Base-by-base conservation (phyloP, 2,113 vertebrate genomes). In the Pandion haliaetus region DNA sequence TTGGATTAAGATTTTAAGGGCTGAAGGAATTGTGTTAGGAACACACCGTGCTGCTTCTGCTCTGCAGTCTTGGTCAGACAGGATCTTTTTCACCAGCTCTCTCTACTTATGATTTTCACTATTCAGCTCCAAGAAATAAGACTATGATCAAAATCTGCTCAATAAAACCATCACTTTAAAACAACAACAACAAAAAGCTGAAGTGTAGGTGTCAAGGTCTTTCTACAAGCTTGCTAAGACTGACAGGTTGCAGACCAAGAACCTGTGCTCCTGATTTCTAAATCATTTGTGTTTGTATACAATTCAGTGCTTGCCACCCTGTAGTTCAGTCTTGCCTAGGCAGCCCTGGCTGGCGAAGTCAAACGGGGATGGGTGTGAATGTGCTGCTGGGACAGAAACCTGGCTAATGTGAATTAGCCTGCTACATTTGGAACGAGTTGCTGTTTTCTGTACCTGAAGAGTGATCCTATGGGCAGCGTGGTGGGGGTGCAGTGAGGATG, bases 401-500 rank as follows among this genome's bases (percentile, higher is more conserved):
- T 4, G 2, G 44, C 45, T 17, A 2, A 4, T 5, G 4, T 2
- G 23, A 24, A 3, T 17, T 13, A 28, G 5, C 20, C 24, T 10
- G 34, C 47, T 9, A 1, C 8, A 0, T 2, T 14, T 10, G 21
- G 61, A 34, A 23, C 2, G 26, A 16, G 11, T 5, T 17, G 45
- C 32, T 52, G 66, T 50, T 66, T 14, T 14, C 28, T 25, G 19
- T 2, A 12, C 62, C 38, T 34, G 54, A 9, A 9, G 23, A 45
- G 55, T 26, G 40, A n/a, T 52, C 38, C 40, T 8, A 2, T 1
- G 47, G 47, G 47, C 55, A 36, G 32, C 5, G 8, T 12, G 18
- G 17, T 17, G 36, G n/a, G 8, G 40, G 10, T 31, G 32, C 5
- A 7, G 38, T 3, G 36, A 31, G 47, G 47, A 10, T 1, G 5